A percentile compares a stretch with the other conserved stretches of the same genome.
Conservation (phyloP, 2,888 invertebrate species). For the Torymus texanus region DNA sequence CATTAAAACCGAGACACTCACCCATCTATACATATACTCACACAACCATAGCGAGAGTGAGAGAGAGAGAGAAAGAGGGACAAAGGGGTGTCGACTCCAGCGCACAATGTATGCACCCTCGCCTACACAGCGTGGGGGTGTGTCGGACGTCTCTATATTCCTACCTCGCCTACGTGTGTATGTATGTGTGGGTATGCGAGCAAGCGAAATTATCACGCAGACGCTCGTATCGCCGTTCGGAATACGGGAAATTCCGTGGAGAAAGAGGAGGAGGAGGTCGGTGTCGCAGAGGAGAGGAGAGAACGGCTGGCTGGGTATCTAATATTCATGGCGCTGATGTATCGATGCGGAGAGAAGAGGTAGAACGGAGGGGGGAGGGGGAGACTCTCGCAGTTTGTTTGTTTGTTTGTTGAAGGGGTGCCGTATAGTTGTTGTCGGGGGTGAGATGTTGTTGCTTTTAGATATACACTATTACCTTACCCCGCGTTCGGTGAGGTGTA, state of each 20-base stretch:
- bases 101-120: slow-evolving; percentile 72
- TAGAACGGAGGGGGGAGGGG: too few relatives aligned
- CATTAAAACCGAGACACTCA: slow-evolving; percentile 28
- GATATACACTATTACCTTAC: slow-evolving; percentile 11
- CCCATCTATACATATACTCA: too few relatives aligned
- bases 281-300: neutral
- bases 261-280: neutral
- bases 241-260: slow-evolving; percentile 23
- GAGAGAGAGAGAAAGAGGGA: slow-evolving; percentile 43
- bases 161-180: slow-evolving; percentile 18
- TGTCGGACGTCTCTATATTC: slow-evolving; percentile 63
- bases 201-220: slow-evolving; percentile 55
- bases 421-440: neutral
- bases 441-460: too few relatives aligned
- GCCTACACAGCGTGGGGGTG: slow-evolving; percentile 61
- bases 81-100: slow-evolving; percentile 62
- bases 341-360: neutral
- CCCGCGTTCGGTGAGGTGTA: neutral
- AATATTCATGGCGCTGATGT: slow-evolving; percentile 44
- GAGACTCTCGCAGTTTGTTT: neutral
- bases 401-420: neutral
- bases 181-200: slow-evolving; percentile 8
- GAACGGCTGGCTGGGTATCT: slow-evolving; percentile 22
- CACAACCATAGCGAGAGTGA: neutral
- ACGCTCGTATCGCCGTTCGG: slow-evolving; percentile 45